Evolutionary conservation across 2,797 vertebrate species (phyloP).

Genomic region (Morelia viridis): DNA sequence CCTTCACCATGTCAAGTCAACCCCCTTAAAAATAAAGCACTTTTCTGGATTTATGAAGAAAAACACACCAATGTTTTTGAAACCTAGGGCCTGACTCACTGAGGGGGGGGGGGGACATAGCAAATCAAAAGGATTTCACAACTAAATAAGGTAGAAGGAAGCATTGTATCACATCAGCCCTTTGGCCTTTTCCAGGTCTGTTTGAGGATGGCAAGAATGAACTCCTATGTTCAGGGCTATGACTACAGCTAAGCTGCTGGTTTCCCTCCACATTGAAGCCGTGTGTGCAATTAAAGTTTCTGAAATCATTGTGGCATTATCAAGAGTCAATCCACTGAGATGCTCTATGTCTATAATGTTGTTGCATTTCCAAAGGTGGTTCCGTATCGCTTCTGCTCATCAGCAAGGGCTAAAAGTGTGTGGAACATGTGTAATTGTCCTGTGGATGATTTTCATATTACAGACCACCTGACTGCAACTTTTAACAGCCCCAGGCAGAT

Average conservation of each 20-base stretch:
- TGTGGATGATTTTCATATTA: slow-evolving; percentile 5
- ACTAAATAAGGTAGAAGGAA: background rate
- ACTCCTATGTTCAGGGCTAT: background rate
- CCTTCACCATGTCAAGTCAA: background rate
- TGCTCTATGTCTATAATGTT: background rate
- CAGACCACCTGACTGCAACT: slow-evolving; percentile 15
- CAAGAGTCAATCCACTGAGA: background rate
- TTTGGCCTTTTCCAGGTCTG: background rate
- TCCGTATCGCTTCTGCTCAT: background rate
- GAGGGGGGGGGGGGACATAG: background rate
- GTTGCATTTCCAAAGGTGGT: background rate
- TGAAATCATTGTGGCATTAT: background rate
- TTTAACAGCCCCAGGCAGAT: slow-evolving; percentile 1
- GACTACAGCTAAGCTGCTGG: background rate
- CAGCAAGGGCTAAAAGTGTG: background rate
- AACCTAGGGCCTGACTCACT: background rate
- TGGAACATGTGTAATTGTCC: background rate
- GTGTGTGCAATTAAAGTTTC: background rate
- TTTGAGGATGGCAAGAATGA: background rate
- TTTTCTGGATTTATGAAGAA: background rate
- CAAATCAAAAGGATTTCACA: background rate
- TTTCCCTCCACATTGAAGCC: background rate
- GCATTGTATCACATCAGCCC: background rate
- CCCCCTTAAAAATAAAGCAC: background rate
- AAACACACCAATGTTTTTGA: background rate